Evolutionary conservation across 2,113 vertebrate genomes (phyloP), one percentile per base, ranked within the genome.

Genomic region (Meleagris gallopavo): DNA sequence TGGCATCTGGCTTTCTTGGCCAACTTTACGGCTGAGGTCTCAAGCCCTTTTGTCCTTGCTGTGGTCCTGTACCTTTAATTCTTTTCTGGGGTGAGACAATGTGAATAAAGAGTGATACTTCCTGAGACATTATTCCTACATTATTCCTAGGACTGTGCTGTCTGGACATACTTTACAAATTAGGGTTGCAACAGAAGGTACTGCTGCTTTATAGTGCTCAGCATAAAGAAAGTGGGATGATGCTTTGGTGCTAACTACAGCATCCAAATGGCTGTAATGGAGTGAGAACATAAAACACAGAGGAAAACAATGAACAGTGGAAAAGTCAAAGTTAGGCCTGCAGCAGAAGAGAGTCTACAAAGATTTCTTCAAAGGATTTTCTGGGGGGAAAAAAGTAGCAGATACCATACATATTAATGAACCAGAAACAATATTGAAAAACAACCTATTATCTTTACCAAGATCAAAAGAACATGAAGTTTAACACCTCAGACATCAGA

Each of bases 371-470:
- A 97, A 97, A 97, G 94, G 72, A 25, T 87, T 91, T 71, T 88
- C 91, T 62, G 73, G 74, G 43, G 54, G 17, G 45, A 61, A 76
- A 83, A 86, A 69, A 86, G 45, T 40, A 90, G 40, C 80, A 95
- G 95, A 67, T 52, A 94, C 19, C 94, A 96, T 97, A 92, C 95
- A 97, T 97, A 97, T 97, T 97, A 95, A 97, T 97, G 96, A 97
- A 89, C 71, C 83, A 82, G 85, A 93, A 97, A 97, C 83, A 96
- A 96, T 97, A 95, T 79, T 96, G 97, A 90, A 96, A 96, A 97
- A 95, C 84, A 96, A 95, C 83, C 93, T 73, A 97, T 97, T 97
- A 97, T 95, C 89, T 93, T 96, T 77, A 83, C 88, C 86, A 89
- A 95, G 96, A 97, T 97, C 97, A 97, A 97, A 97, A 96, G 96